phyloP scores from a whole-genome alignment of 2,888 invertebrate genomes.

The Cynaeus angustus region DNA sequence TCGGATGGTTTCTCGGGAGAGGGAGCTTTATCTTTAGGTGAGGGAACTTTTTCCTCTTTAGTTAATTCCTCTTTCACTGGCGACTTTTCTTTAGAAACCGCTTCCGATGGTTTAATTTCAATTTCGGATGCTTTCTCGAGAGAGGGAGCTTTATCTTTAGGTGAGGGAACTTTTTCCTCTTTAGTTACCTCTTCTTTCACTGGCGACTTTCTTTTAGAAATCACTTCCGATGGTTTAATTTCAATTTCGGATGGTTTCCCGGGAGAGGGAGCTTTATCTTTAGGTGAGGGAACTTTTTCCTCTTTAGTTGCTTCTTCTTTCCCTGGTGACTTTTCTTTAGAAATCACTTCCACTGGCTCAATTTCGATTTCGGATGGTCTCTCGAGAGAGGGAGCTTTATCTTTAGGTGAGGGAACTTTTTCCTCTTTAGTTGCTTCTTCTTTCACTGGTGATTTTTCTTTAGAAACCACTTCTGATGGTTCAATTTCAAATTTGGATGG shows the following conservation, averaged over 20 bases:
- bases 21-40: slow-evolving; percentile 11
- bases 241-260: slow-evolving; percentile 5
- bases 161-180: slow-evolving; percentile 3
- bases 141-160: slow-evolving; percentile 11
- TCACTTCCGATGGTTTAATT: background rate
- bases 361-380: background rate
- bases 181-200: background rate
- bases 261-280: slow-evolving; percentile 16
- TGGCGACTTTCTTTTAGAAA: slow-evolving; percentile 22
- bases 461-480: background rate
- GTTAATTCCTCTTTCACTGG: slow-evolving; percentile 16
- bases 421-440: slow-evolving; percentile 10
- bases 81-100: slow-evolving; percentile 13
- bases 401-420: slow-evolving; percentile 14
- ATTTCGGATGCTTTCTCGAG: slow-evolving; percentile 6
- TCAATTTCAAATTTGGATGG: background rate
- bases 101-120: background rate
- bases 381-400: slow-evolving; percentile 12
- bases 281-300: slow-evolving; percentile 2
- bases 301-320: background rate
- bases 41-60: slow-evolving; percentile 5
- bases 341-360: background rate
- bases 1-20: background rate
- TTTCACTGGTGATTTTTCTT: slow-evolving; percentile 11
- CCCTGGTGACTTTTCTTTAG: background rate